These are phyloP conservation scores for Drosophila multiciliata DNA, from an alignment of 2,888 invertebrate genomes.

Conservation along the genomic window DNA sequence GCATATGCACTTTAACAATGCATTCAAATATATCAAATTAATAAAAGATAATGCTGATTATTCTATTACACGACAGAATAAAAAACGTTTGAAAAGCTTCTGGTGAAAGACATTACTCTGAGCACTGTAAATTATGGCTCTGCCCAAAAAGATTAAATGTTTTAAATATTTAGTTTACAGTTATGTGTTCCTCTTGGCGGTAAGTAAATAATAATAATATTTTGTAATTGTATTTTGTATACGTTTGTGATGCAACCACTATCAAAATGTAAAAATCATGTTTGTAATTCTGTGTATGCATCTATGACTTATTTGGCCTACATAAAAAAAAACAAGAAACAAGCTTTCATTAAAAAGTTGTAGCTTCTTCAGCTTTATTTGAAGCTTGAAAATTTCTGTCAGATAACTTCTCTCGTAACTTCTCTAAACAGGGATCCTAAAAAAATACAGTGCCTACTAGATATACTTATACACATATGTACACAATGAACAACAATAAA, in stretches of 20 bases:
- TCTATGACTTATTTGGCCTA: background rate
- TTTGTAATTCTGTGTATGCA: background rate
- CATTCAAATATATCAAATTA: background rate
- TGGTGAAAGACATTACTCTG: slow-evolving; percentile 8
- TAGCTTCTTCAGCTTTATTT: background rate
- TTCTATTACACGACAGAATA: slow-evolving; percentile 21
- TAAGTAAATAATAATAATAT: slow-evolving; percentile 70
- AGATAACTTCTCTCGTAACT: background rate
- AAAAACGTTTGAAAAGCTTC: slow-evolving; percentile 11
- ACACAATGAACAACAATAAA: background rate
- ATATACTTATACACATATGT: background rate
- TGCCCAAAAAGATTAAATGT: slow-evolving; percentile 85
- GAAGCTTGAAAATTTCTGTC: background rate
- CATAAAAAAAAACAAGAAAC: background rate
- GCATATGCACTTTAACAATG: background rate
- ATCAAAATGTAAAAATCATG: background rate
- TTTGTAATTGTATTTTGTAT: slow-evolving; percentile 6
- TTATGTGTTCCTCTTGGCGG: slow-evolving; percentile 84
- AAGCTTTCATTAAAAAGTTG: background rate
- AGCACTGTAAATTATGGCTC: slow-evolving; percentile 74
- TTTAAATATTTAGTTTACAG: slow-evolving; percentile 85
- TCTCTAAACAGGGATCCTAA: too few species aligned
- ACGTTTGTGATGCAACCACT: slow-evolving; percentile 32
- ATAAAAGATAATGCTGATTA: slow-evolving; percentile 1
- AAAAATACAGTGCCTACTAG: background rate